Base-by-base conservation (phyloP, 1,140 invertebrate genomes). In the Cotesia chilonis region DNA sequence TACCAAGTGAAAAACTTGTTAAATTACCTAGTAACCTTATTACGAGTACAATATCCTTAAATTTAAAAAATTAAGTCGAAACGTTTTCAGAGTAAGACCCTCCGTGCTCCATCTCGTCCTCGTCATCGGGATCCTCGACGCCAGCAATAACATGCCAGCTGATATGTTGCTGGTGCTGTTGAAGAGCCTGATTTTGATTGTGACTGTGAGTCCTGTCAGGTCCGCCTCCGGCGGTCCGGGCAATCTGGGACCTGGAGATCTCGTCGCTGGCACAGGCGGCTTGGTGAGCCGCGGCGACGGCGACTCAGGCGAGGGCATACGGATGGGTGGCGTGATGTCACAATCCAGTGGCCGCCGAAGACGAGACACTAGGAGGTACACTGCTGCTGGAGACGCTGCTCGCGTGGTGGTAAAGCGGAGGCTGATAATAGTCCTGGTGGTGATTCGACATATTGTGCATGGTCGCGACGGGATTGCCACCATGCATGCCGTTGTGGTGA, bases 371-470 rank as follows among this genome's bases (percentile, higher is more conserved):
- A 14, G 85, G 82, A 0, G 83, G 82, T 41, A 80, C 82, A 61
- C 71, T 72, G 57, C 80, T 79, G 35, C 84, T 84, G 66, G 90
- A 89, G 5, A 91, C 90, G 74, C 90, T 87, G 67, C 92, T 87
- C 80, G 91, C 86, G 79, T 93, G 92, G 76, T 89, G 88, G 82
- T 95, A 94, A 77, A 94, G 84, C 77, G 91, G 90, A 77, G 90
- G 92, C 87, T 94, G 93, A 83, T 95, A 95, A 86, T 95, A 95
- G 76, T 91, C 91, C 83, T 94, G 92, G 79, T 93, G 91, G 85
- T 77, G 88, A 75, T 79, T 90, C 84, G 77, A 85, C 89, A 88
- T 90, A 84, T 82, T 89, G 82, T 78, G 90, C 88, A 86, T 91
- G 85, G 81, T 91, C 84, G 78, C 91, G 89, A 80, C 91, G 75